phyloP scores from a whole-genome alignment of 2,888 invertebrate species.

The Ennomos erosarius region DNA sequence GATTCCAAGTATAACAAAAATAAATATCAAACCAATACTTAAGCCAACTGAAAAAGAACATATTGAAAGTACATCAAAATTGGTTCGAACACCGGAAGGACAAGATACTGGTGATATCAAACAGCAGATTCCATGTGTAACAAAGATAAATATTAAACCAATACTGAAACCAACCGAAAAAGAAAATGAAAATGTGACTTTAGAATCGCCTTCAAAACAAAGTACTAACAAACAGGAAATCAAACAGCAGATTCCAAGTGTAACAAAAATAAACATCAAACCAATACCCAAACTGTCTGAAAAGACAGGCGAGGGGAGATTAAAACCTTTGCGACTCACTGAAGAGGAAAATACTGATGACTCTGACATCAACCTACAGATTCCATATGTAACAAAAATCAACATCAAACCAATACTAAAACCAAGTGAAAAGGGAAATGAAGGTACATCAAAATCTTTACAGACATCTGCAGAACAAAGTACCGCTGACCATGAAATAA shows the following conservation, averaged over 20 bases:
- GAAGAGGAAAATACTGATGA: slow-evolving; percentile 14
- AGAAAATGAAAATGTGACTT: slow-evolving; percentile 46
- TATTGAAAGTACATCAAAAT: slow-evolving; percentile 39
- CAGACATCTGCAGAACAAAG: neutral
- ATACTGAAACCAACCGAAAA: slow-evolving; percentile 64
- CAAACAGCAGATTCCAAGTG: slow-evolving; percentile 55
- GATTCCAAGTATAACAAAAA: slow-evolving; percentile 62
- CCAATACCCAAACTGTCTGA: slow-evolving; percentile 67
- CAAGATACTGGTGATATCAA: slow-evolving; percentile 27
- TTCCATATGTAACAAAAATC: slow-evolving; percentile 66
- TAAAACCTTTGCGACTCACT: neutral
- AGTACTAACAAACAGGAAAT: slow-evolving; percentile 32
- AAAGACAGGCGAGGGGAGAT: slow-evolving; percentile 52
- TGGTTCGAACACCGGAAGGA: neutral
- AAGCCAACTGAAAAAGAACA: slow-evolving; percentile 56
- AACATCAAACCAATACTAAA: slow-evolving; percentile 76
- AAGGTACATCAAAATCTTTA: slow-evolving; percentile 37
- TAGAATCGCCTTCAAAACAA: neutral
- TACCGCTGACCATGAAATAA: slow-evolving; percentile 33
- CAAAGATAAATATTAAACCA: slow-evolving; percentile 74
- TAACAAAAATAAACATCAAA: slow-evolving; percentile 71
- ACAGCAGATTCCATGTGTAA: slow-evolving; percentile 60
- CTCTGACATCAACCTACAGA: slow-evolving; percentile 47
- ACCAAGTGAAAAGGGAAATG: slow-evolving; percentile 55
- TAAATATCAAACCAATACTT: slow-evolving; percentile 75